phyloP scores from a whole-genome alignment of 2,888 invertebrate genomes.

The Aphidoletes aphidimyza region DNA sequence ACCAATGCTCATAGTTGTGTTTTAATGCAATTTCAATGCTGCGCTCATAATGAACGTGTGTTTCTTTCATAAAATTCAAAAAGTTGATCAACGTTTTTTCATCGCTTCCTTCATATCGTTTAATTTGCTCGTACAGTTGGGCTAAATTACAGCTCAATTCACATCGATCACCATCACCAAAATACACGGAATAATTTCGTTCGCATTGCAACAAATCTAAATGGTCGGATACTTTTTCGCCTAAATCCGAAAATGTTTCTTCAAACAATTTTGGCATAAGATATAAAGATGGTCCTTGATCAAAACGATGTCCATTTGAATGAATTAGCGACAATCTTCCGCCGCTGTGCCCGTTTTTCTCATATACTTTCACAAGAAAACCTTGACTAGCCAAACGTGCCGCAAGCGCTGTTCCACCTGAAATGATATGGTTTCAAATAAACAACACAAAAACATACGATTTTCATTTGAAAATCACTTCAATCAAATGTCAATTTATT shows the following conservation, averaged over 20 bases:
- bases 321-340: constrained; percentile 52
- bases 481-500: neutral
- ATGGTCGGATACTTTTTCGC: constrained; percentile 41
- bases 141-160: constrained; percentile 54
- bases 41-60: constrained; percentile 54
- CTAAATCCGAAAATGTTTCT: constrained; percentile 51
- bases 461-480: neutral
- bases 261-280: constrained; percentile 54
- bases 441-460: neutral
- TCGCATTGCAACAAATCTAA: constrained; percentile 50
- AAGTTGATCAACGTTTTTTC: constrained; percentile 32
- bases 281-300: constrained; percentile 54
- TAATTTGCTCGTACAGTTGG: constrained; percentile 44
- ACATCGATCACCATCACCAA: constrained; percentile 53
- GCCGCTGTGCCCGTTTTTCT: constrained; percentile 50
- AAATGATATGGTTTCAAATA: neutral
- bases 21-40: constrained; percentile 54
- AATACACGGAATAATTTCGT: constrained; percentile 34
- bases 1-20: constrained; percentile 54
- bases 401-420: constrained; percentile 45
- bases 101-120: constrained; percentile 36
- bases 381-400: constrained; percentile 40
- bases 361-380: constrained; percentile 41
- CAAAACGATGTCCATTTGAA: constrained; percentile 44
- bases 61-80: constrained; percentile 54